Percentiles rank a stretch among this genome's conserved stretches.
Evolutionary conservation across 2,888 invertebrate genomes (phyloP).

Genomic region (Plebejus argus): DNA sequence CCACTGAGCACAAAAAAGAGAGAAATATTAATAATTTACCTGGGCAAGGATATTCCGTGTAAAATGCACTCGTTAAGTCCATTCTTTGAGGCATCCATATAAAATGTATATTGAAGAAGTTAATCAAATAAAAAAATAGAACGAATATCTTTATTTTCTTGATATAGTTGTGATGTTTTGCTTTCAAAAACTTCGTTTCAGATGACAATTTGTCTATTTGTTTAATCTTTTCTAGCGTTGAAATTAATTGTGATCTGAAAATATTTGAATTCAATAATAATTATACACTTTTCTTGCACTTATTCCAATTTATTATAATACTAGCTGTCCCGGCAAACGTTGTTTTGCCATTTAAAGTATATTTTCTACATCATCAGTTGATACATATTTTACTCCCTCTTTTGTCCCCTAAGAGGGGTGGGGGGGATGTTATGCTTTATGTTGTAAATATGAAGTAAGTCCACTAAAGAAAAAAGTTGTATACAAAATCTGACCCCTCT

Average conservation of each 20-base stretch:
- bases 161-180: background rate
- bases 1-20: no score
- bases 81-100: conserved; percentile 28
- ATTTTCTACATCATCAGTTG: no score
- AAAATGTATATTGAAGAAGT: background rate
- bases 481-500: no score
- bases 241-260: conserved; percentile 21
- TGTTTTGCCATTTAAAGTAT: no score
- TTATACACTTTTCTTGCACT: no score
- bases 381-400: no score
- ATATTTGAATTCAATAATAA: background rate
- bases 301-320: background rate
- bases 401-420: no score
- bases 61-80: conserved; percentile 22
- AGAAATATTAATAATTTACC: conserved; percentile 2
- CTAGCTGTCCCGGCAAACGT: no score
- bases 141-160: conserved; percentile 23
- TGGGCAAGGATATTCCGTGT: conserved; percentile 12
- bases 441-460: background rate
- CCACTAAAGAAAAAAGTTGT: no score
- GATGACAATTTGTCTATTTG: conserved; percentile 14
- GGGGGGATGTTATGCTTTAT: no score
- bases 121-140: background rate
- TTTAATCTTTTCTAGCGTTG: conserved; percentile 12
- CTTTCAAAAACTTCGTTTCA: background rate